Percentiles rank a stretch among this genome's conserved stretches.
These are phyloP conservation scores for Netelia virgata DNA, from an alignment of 2,888 invertebrate species.

Conservation along the genomic window DNA sequence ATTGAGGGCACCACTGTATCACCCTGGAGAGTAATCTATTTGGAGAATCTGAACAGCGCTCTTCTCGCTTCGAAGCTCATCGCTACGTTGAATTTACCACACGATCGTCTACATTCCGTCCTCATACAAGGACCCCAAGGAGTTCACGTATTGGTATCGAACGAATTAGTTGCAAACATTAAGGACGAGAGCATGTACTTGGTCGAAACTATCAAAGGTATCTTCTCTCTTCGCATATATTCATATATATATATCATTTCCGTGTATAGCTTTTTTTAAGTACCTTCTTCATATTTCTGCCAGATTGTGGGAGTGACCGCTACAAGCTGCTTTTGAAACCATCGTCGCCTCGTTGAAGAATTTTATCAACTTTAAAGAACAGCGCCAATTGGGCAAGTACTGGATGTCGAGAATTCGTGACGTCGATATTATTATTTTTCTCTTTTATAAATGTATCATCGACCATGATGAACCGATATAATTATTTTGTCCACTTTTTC, in stretches of 20 bases:
- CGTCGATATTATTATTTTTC: not conserved
- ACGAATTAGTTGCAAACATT: slow-evolving; percentile 94
- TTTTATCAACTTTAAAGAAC: not conserved
- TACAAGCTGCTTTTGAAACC: slow-evolving; percentile 82
- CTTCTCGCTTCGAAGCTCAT: slow-evolving; percentile 81
- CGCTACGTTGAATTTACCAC: slow-evolving; percentile 79
- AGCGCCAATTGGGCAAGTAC: not conserved
- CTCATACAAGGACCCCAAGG: slow-evolving; percentile 94
- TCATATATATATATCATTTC: not conserved
- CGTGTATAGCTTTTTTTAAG: slow-evolving; percentile 4
- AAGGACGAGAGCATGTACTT: slow-evolving; percentile 92
- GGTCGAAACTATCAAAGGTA: slow-evolving; percentile 87
- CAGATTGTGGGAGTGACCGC: slow-evolving; percentile 80
- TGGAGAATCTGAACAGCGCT: slow-evolving; percentile 84
- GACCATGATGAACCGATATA: not conserved
- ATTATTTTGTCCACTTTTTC: slow-evolving; percentile 3
- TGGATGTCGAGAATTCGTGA: slow-evolving; percentile 11
- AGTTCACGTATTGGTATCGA: slow-evolving; percentile 93
- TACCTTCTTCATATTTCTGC: slow-evolving; percentile 3
- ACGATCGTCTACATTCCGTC: slow-evolving; percentile 85
- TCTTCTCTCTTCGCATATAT: not conserved
- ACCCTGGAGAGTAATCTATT: slow-evolving; percentile 93
- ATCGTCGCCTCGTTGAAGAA: slow-evolving; percentile 58
- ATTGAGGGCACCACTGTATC: slow-evolving; percentile 87
- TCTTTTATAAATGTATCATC: not conserved